Evolutionary conservation across 2,113 vertebrate species (phyloP).

Genomic region (Nerophis ophidion): DNA sequence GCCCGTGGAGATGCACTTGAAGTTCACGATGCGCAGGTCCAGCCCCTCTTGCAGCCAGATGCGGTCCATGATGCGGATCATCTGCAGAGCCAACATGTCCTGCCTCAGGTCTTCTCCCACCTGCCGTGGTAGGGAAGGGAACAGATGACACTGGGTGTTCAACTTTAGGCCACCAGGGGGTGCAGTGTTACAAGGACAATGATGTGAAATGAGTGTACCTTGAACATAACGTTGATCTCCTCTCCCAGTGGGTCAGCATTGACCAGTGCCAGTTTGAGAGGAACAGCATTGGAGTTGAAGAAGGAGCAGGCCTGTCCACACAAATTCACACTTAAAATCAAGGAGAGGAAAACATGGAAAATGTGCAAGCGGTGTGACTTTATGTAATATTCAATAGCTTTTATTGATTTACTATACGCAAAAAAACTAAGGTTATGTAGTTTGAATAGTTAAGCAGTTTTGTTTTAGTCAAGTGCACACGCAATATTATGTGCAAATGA

Average conservation of each 20-base stretch:
- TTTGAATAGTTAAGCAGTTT: no score
- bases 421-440: no score
- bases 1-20: conserved; percentile 96
- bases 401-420: no score
- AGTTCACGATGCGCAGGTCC: conserved; percentile 94
- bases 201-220: conserved; percentile 69
- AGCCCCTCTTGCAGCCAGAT: conserved; percentile 97
- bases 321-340: conserved; percentile 2
- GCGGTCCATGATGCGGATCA: conserved; percentile 99
- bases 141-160: conserved; percentile 1
- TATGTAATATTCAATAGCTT: no score
- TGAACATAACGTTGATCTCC: conserved; percentile 98
- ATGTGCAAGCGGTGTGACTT: no score
- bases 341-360: no score
- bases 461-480: no score
- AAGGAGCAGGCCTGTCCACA: conserved; percentile 88
- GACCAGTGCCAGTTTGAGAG: conserved; percentile 86
- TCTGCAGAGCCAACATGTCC: conserved; percentile 97
- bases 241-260: conserved; percentile 93
- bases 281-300: conserved; percentile 97
- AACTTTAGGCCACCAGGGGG: conserved; percentile 47
- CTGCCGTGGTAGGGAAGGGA: conserved; percentile 50
- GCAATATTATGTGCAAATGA: no score
- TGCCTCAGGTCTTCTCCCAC: conserved; percentile 96
- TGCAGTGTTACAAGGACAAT: conserved; percentile 1